Base-by-base conservation (phyloP, 1,140 invertebrate species). In the Sitodiplosis mosellana region DNA sequence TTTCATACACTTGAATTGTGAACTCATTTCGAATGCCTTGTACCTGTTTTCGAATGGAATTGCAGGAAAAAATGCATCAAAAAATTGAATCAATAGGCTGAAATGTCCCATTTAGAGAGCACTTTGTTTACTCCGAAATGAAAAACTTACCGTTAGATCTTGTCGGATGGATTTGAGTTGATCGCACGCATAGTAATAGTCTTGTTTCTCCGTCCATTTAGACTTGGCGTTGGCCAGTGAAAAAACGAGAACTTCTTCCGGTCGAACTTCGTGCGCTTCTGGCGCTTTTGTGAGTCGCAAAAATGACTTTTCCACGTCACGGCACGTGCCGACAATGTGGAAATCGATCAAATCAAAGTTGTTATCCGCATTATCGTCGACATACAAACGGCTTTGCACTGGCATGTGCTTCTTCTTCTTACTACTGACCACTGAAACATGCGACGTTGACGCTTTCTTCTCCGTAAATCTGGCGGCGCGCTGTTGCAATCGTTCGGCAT, bases 131-230 rank as follows among this genome's bases (percentile, higher is more conserved):
- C n/a, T n/a, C 45, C 36, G 15, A 19, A 22, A 33, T 15, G 2
- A 37, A n/a, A 41, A 27, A 71, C 73, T 75, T 71, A 92, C 93
- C 46, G 93, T 98, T 54, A 99, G 72, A 77, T 99, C 95, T 72
- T 99, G 95, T 55, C 95, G 73, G 58, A 99, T 96, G 14, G 92
- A 95, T 69, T 99, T 99, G 27, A 99, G 69, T 69, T 98, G 94
- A 76, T 98, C 92, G 72, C 92, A 97, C 47, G 87, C 83, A 72
- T 93, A 97, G 65, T 78, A 79, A 69, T 98, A 97, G 69, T 99
- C 92, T 59, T 83, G 80, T 58, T 83, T 87, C 46, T 75, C 68
- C 45, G 81, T 75, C 91, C 93, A 98, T 53, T 83, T 80, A 47
- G 80, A 74, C 67, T 95, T 92, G 1, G 96, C 90, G 70, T 88